Evolutionary conservation across 2,888 invertebrate genomes (phyloP).

Genomic region (Synanthedon andrenaeformis): DNA sequence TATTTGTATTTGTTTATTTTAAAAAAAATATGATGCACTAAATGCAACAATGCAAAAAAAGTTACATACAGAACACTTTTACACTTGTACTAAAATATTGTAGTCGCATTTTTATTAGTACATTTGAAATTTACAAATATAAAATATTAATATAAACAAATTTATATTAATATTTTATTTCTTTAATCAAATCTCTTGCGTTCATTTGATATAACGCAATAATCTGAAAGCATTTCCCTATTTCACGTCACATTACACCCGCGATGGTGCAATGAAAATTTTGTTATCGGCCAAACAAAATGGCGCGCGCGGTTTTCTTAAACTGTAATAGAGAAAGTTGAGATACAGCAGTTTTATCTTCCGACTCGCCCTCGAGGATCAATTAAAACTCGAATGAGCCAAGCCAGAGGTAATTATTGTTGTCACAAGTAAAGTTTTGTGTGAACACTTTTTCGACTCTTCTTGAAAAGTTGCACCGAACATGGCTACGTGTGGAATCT

Average conservation of each 20-base stretch:
- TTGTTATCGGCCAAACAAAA: conserved; percentile 59
- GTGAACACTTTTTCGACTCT: not conserved
- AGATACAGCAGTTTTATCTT: conserved; percentile 63
- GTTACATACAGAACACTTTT: too few species aligned
- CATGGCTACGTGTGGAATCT: not conserved
- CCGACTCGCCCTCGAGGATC: conserved; percentile 66
- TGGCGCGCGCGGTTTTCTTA: conserved; percentile 54
- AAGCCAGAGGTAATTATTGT: conserved; percentile 56
- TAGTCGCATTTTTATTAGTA: too few species aligned
- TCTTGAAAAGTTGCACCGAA: not conserved
- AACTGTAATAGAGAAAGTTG: conserved; percentile 69
- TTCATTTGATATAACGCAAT: conserved; percentile 6
- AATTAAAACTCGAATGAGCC: conserved; percentile 65
- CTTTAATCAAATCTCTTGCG: too few species aligned
- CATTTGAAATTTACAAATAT: too few species aligned
- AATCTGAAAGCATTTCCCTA: conserved; percentile 13
- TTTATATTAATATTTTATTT: too few species aligned
- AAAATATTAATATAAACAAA: too few species aligned
- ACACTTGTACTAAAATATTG: too few species aligned
- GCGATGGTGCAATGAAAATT: conserved; percentile 39
- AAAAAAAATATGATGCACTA: too few species aligned
- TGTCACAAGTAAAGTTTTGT: conserved; percentile 40
- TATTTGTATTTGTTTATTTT: too few species aligned
- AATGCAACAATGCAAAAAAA: too few species aligned
- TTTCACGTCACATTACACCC: conserved; percentile 31